Base-by-base conservation (phyloP, 1,140 invertebrate genomes). In the Trachymyrmex cornetzi region DNA sequence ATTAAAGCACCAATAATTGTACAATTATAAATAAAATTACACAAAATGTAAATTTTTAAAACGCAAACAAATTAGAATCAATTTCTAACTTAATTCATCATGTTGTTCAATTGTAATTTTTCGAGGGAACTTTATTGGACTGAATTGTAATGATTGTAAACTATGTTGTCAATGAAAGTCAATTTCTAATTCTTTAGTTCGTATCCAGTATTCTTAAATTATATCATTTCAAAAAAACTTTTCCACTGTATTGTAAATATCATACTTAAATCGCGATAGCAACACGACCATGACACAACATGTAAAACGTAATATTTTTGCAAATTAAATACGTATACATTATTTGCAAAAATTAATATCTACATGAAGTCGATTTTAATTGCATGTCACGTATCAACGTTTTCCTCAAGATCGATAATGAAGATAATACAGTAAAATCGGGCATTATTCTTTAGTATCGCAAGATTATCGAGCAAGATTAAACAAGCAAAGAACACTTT, bases 401-500 rank as follows among this genome's bases (percentile, higher is more conserved):
- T 67, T 69, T 80, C n/a, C 30, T 55, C 19, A 3, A 55, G 38
- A 38, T 14, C 7, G 27, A 69, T 69, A 69, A 80, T 24, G 2
- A 66, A 79, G 19, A 69, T 53, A 30, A 67, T 67, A 11, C 4
- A 38, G 14, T 12, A 57, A 80, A 69, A 80, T n/a, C 24, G 12
- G 30, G n/a, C 19, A 14, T 79, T 79, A 48, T 48, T 27, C 12
- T 2, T 34, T 34, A 34, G 30, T 34, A 6, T 6, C 30, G 0
- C 30, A 34, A 34, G 63, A 69, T 55, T 69, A 64, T 34, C 61
- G 5, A 77, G n/a, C n/a, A n/a, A n/a, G n/a, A n/a, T n/a, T 19
- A 79, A n/a, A n/a, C 3, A 16, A 38, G 38, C 63, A 80, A 55
- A 24, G 12, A 55, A 44, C 61, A 66, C 55, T 80, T 80, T 55